Percentiles rank a stretch among this genome's conserved stretches.
Evolutionary conservation across 2,113 vertebrate genomes (phyloP).

Genomic region (Chloropsis hardwickii): DNA sequence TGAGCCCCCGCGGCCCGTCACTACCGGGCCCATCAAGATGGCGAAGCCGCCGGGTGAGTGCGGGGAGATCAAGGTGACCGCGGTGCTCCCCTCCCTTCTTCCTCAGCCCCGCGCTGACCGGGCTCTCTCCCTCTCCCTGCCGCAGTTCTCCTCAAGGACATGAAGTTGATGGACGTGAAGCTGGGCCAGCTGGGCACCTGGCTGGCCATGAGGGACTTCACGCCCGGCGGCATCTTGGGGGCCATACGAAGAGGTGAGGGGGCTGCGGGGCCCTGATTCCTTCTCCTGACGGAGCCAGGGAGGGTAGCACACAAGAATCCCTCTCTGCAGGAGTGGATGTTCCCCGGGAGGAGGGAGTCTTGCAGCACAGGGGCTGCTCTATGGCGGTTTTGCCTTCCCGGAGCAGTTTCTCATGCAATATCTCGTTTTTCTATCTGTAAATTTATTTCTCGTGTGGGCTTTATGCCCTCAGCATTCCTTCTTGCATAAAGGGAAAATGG

Average conservation of each 20-base stretch:
- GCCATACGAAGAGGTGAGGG: constrained; percentile 79
- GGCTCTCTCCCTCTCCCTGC: neutral
- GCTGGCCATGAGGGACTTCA: constrained; percentile 83
- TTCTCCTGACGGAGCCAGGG: neutral
- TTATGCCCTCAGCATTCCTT: neutral
- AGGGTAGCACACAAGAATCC: accelerated
- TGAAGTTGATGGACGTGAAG: constrained; percentile 88
- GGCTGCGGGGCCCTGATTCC: too few species aligned
- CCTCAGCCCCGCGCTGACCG: neutral
- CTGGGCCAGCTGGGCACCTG: constrained; percentile 84
- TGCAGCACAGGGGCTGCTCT: neutral
- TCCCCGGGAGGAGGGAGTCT: too few species aligned
- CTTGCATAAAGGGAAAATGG: neutral
- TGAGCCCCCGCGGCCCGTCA: neutral
- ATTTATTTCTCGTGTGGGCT: accelerated
- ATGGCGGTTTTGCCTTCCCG: neutral
- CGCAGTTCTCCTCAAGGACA: constrained; percentile 83
- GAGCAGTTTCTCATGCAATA: accelerated
- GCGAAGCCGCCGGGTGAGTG: constrained; percentile 50
- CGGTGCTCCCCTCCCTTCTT: neutral
- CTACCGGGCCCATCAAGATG: neutral
- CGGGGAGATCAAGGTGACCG: neutral
- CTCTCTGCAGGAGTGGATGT: accelerated
- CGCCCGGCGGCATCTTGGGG: constrained; percentile 76
- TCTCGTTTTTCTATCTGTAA: neutral